phyloP scores from a whole-genome alignment of 2,113 vertebrate genomes.

The Odobenus rosmarus region DNA sequence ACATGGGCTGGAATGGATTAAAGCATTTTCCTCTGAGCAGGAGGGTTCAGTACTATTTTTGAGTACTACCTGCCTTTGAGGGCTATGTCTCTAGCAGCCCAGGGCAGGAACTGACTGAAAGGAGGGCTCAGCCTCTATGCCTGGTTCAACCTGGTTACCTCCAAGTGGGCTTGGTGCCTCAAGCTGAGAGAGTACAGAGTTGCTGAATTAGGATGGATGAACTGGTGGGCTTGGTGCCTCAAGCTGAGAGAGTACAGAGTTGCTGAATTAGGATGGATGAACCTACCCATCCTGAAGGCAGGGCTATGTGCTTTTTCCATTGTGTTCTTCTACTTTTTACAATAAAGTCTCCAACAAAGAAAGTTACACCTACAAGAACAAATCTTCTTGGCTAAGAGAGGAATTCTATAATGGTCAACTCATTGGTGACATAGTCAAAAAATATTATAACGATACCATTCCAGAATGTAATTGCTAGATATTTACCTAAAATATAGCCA shows the following conservation, averaged over 20 bases:
- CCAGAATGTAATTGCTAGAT: slow-evolving; percentile 8
- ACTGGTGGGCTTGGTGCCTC: too few relatives aligned
- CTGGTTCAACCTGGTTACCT: neutral
- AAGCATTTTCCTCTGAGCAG: neutral
- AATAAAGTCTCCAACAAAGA: neutral
- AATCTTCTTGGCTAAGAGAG: neutral
- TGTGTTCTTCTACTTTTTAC: neutral
- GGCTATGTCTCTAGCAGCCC: neutral
- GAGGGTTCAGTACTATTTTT: neutral
- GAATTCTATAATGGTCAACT: neutral
- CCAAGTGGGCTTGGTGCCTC: neutral
- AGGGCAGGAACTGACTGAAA: neutral
- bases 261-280: neutral
- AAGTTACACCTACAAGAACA: neutral
- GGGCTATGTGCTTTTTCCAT: neutral
- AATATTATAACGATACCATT: neutral
- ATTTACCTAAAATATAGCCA: slow-evolving; percentile 8
- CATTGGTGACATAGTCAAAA: neutral
- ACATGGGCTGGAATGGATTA: neutral
- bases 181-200: neutral
- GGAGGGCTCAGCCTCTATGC: neutral
- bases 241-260: too few relatives aligned
- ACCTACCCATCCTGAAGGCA: neutral
- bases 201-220: neutral
- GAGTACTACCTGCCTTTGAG: neutral